Evolutionary conservation across 2,113 vertebrate genomes (phyloP), one percentile per base, ranked within the genome.

Genomic region (Syngnathoides biaculeatus): DNA sequence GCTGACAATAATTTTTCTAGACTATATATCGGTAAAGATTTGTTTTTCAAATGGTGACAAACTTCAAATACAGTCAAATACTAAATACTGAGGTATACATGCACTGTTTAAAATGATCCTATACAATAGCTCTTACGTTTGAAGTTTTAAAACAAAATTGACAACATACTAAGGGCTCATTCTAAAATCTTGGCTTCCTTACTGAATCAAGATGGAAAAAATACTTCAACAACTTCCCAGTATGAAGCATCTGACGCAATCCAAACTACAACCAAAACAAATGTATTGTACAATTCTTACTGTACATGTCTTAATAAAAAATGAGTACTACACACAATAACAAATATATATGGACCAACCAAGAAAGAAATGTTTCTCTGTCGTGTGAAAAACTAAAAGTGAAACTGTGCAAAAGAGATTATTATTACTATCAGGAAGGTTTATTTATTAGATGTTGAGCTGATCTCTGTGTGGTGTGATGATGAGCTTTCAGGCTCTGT

Each of bases 381-480:
- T n/a, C 10, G n/a, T 8, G 22, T 8, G 50, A 53, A 4, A 84
- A 67, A 67, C 79, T 71, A 63, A 43, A 75, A 83, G 75, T 65
- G 78, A 82, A 87, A 67, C 56, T 79, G 80, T 79, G 77, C 83
- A 83, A 82, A 64, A 50, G 64, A 69, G 79, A 84, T 88, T 77
- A 83, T 85, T 83, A 80, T 78, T 80, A 74, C 64, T 47, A 50
- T 72, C 72, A 67, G 63, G 39, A 56, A 75, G 79, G 73, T 78
- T 77, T 81, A 79, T 73, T 79, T 73, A 72, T 82, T 78, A 73
- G 79, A 84, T 74, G 58, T 68, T 71, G 2, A 24, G 72, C 68
- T 62, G 71, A 81, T 78, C 85, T 69, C 40, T 20, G 60, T 13
- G 24, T 13, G 26, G 66, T 66, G 47, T 42, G 73, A 59, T 45